Evolutionary conservation across 2,113 vertebrate species (phyloP).

Genomic region (Macroglossus sobrinus): DNA sequence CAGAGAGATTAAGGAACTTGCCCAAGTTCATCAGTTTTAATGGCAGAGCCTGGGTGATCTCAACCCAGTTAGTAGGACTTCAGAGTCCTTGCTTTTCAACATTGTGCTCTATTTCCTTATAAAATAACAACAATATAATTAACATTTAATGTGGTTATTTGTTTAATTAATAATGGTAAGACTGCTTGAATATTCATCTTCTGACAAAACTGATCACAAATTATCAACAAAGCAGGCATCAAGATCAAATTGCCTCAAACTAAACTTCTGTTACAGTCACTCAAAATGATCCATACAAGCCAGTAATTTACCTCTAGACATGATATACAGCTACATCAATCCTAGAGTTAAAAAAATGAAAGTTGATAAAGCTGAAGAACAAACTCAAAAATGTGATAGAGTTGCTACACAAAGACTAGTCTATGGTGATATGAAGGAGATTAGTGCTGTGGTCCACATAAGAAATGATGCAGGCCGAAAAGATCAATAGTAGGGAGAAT

Average conservation of each 20-base stretch:
- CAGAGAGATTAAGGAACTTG: not conserved
- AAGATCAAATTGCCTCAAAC: not conserved
- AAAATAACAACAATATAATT: not conserved
- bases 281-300: not conserved
- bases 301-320: not conserved
- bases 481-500: not conserved
- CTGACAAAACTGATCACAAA: not conserved
- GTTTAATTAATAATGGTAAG: not conserved
- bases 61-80: not conserved
- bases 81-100: not conserved
- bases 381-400: not conserved
- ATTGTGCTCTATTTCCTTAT: not conserved
- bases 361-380: not conserved
- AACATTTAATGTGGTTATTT: not conserved
- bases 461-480: not conserved
- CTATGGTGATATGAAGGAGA: not conserved
- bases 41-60: not conserved
- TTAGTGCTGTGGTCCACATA: not conserved
- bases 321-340: not conserved
- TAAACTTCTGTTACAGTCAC: not conserved
- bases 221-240: not conserved
- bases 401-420: not conserved
- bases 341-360: not conserved
- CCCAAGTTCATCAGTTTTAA: not conserved
- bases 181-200: not conserved